A percentile compares a stretch with the other conserved stretches of the same genome.
Conservation (phyloP, 1,140 invertebrate species). For the Phocides pigmalion region DNA sequence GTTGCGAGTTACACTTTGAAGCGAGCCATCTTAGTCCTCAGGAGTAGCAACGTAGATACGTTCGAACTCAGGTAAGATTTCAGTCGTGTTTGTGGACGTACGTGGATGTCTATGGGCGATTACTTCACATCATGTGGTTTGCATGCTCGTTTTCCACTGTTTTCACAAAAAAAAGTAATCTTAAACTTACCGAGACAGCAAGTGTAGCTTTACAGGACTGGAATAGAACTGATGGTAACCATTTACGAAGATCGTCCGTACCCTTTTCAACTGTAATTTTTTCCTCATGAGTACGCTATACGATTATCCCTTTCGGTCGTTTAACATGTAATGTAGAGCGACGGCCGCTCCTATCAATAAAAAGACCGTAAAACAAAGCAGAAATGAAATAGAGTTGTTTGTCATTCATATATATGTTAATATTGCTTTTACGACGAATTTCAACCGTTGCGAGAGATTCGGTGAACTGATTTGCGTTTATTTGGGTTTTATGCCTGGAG, state of each 20-base stretch:
- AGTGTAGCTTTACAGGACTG: slow-evolving; percentile 1
- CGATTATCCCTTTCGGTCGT: slow-evolving; percentile 37
- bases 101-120: no score
- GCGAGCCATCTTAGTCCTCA: no score
- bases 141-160: no score
- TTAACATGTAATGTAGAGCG: slow-evolving; percentile 29
- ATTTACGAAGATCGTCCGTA: not conserved
- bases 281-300: slow-evolving; percentile 35
- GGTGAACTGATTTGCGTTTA: not conserved
- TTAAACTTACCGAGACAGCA: not conserved
- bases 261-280: slow-evolving; percentile 31
- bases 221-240: slow-evolving; percentile 13
- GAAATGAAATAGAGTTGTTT: slow-evolving; percentile 22
- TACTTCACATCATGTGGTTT: no score
- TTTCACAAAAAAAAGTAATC: no score
- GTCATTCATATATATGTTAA: slow-evolving; percentile 21
- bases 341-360: slow-evolving; percentile 22
- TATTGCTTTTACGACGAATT: slow-evolving; percentile 21
- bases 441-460: slow-evolving; percentile 8
- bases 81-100: no score
- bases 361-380: slow-evolving; percentile 25
- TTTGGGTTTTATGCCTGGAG: slow-evolving; percentile 1
- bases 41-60: no score
- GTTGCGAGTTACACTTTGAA: no score
- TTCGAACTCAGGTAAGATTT: no score